Evolutionary conservation across 2,113 vertebrate species (phyloP).

Genomic region (Acanthochromis polyacanthus): DNA sequence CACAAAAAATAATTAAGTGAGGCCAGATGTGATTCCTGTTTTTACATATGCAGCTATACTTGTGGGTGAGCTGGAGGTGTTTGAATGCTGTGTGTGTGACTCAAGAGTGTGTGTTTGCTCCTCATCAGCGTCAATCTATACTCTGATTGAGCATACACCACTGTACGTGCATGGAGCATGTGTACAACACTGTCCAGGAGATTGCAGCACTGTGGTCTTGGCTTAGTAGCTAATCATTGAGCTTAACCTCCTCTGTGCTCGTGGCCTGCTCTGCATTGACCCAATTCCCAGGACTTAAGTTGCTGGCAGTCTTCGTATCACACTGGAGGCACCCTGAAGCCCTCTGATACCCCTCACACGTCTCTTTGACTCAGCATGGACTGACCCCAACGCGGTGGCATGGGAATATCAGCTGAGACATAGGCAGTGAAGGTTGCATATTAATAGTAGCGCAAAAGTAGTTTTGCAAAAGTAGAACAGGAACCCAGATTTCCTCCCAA

Average conservation of each 20-base stretch:
- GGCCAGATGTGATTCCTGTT: not conserved
- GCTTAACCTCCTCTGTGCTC: conserved; percentile 80
- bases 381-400: conserved; percentile 10
- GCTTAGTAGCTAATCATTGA: conserved; percentile 82
- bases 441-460: not conserved
- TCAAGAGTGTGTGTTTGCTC: not conserved
- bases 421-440: conserved; percentile 7
- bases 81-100: not conserved
- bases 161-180: not conserved
- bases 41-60: not conserved
- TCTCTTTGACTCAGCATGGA: conserved; percentile 44
- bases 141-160: conserved; percentile 21
- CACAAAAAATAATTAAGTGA: not conserved
- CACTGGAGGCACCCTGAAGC: conserved; percentile 40
- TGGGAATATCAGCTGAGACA: not conserved
- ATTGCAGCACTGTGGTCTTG: conserved; percentile 75
- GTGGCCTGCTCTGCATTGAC: conserved; percentile 77
- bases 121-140: conserved; percentile 49
- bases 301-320: conserved; percentile 54
- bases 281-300: conserved; percentile 83
- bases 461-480: not conserved
- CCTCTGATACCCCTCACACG: conserved; percentile 28
- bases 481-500: not conserved
- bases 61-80: not conserved
- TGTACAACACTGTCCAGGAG: conserved; percentile 53